Evolutionary conservation across 2,888 invertebrate genomes (phyloP).

Genomic region (Parasteatoda lunata): DNA sequence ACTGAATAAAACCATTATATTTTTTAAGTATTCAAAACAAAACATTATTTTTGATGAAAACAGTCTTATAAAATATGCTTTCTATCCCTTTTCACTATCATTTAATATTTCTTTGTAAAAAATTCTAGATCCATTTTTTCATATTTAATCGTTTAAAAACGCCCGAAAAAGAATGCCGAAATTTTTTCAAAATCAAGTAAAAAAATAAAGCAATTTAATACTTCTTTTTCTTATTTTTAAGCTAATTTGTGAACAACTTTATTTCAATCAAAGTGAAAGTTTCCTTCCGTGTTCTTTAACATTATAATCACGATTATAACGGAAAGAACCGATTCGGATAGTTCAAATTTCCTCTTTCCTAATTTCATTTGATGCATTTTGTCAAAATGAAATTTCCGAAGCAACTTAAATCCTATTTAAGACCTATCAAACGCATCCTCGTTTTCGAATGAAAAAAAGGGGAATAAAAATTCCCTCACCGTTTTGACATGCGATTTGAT

Average conservation of each 20-base stretch:
- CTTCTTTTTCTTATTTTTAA: too few relatives aligned
- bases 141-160: too few relatives aligned
- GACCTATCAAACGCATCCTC: slow-evolving; percentile 17
- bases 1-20: too few relatives aligned
- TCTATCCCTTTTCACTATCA: too few relatives aligned
- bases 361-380: not conserved
- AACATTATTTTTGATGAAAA: too few relatives aligned
- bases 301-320: not conserved
- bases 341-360: not conserved
- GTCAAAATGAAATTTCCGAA: not conserved
- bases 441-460: not conserved
- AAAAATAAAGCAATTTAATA: too few relatives aligned
- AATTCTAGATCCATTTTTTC: too few relatives aligned
- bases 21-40: too few relatives aligned
- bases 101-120: too few relatives aligned
- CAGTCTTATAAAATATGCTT: too few relatives aligned
- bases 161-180: too few relatives aligned
- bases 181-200: too few relatives aligned
- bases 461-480: not conserved
- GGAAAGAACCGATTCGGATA: not conserved
- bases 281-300: not conserved
- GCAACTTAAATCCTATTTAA: slow-evolving; percentile 15
- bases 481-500: slow-evolving; percentile 33
- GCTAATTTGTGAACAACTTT: not conserved
- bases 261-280: not conserved